Base-by-base conservation (phyloP, 2,113 vertebrate genomes). In the Microcebus griseorufus region DNA sequence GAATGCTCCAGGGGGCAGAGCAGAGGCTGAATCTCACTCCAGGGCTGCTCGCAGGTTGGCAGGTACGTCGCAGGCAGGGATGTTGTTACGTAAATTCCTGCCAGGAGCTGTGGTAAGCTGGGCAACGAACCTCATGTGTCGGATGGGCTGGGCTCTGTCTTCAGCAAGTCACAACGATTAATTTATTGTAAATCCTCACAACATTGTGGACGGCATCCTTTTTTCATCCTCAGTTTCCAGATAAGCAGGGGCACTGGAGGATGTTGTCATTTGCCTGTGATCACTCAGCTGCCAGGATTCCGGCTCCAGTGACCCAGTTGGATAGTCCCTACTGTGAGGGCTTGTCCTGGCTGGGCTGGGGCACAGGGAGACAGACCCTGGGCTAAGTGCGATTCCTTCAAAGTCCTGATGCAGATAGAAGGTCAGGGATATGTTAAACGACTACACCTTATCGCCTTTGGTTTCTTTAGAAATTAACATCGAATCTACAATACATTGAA, bases 31-130 rank as follows among this genome's bases (percentile, higher is more conserved):
- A 69, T 13, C 7, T 27, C 29, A 0, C 62, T 32, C 17, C 0
- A 23, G 9, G 23, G 6, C 1, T 4, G 6, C 9, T 14, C 12
- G 1, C 0, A 1, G 64, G 20, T 6, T 6, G 48, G 55, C 37
- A 22, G 10, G 2, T 7, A 14, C 4, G 2, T 0, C 0, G 6
- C 32, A 34, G 51, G 5, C 0, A 1, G 1, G 0, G 2, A 23
- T 23, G 10, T 5, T 14, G 5, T 55, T 51, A 23, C 53, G 10
- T 12, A 11, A 0, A 1, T 3, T 25, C 6, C 13, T n/a, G 23
- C 11, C 6, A n/a, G 39, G 22, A 37, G 48, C 14, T 11, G 2
- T 13, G 4, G 5, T 12, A 2, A 64, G 53, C 12, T 9, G 75
- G 20, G 16, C n/a, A 42, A 11, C 0, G 0, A 4, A 8, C 9